Evolutionary conservation across 2,888 invertebrate species (phyloP), one percentile per base, ranked within the genome.

Genomic region (Heteropelma amictum): DNA sequence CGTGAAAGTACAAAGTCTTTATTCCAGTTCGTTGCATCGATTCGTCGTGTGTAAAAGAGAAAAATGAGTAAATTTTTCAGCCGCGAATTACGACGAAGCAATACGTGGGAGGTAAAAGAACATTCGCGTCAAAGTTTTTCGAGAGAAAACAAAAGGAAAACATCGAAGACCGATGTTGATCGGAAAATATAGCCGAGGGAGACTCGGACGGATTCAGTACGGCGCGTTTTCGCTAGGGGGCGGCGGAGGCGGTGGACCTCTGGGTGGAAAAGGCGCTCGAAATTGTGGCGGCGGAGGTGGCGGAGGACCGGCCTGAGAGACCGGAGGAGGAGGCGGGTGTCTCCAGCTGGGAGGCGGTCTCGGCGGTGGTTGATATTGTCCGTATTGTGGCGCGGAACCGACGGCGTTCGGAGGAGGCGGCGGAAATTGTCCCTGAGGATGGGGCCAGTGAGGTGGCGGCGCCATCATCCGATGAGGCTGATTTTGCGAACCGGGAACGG

Each of bases 171-270:
- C n/a, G n/a, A n/a, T n/a, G n/a, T n/a, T n/a, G n/a, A n/a, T n/a
- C n/a, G n/a, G n/a, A n/a, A n/a, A n/a, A n/a, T n/a, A n/a, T n/a
- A 23, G 23, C 4, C 1, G 21, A 10, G 4, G 0, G 45, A 4
- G 45, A 3, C 12, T 7, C 63, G n/a, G n/a, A n/a, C n/a, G 5
- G 14, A 5, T 38, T 79, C 81, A 85, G 80, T 86, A 88, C 71
- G 86, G 87, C 8, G 75, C 63, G 19, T 80, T 73, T 42, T 88
- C 88, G 64, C 86, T 87, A 3, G 89, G 87, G 5, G 91, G 92
- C 26, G 94, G 93, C 6, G 94, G 95, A 77, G 94, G 94, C 0
- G 94, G 94, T 0, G 94, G 93, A 35, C 94, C 93, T 79, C 94
- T 91, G 38, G 94, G 93, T 4, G 94, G 94, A 77, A 94, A 92